These are phyloP conservation scores for Julus scandinavius DNA, from an alignment of 2,888 invertebrate species.

Conservation along the genomic window DNA sequence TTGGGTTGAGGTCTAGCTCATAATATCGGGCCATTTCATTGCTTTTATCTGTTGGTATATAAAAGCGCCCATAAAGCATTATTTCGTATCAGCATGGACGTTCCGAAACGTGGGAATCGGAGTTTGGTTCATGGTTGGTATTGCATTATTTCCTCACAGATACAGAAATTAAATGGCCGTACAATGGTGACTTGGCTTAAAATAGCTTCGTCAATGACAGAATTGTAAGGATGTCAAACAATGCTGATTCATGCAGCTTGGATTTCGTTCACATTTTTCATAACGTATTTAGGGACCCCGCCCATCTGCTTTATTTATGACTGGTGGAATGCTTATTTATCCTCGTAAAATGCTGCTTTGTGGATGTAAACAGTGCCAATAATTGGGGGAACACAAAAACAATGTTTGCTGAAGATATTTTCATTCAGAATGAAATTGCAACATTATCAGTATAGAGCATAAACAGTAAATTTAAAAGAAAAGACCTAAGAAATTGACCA, in stretches of 20 bases:
- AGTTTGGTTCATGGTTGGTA: background rate
- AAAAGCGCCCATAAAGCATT: background rate
- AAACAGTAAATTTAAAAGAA: background rate
- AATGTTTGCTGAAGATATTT: background rate
- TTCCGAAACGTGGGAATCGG: background rate
- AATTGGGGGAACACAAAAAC: background rate
- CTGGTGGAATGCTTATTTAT: background rate
- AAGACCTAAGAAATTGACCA: background rate
- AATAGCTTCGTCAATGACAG: background rate
- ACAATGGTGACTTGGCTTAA: background rate
- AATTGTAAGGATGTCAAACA: conserved; percentile 12
- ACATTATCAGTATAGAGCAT: background rate
- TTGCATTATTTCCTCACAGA: background rate
- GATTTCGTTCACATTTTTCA: conserved; percentile 19
- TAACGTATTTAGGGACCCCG: background rate
- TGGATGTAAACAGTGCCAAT: conserved; percentile 20
- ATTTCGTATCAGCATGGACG: background rate
- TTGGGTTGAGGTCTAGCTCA: conserved; percentile 39
- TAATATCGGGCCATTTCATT: conserved; percentile 31
- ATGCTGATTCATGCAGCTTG: background rate
- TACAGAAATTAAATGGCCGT: background rate
- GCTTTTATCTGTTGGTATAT: conserved; percentile 15
- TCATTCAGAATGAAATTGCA: background rate
- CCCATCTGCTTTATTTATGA: conserved; percentile 21
- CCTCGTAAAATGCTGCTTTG: background rate